These are phyloP conservation scores for Pandemis heparana DNA, from an alignment of 2,888 invertebrate species.

Conservation along the genomic window DNA sequence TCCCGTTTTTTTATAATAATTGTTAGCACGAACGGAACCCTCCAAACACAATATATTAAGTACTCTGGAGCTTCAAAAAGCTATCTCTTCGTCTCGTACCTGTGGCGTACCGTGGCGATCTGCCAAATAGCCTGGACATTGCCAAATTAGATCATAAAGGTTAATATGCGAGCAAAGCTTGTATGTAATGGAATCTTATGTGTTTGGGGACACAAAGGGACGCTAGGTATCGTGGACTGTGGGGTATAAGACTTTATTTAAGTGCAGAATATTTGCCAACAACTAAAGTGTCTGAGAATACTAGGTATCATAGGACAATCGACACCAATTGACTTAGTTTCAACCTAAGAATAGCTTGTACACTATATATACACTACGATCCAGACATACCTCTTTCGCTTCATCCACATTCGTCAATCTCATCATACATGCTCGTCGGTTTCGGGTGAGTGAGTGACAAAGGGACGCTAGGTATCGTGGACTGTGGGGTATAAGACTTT, in stretches of 20 bases:
- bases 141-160: slow-evolving; percentile 81
- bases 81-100: slow-evolving; percentile 52
- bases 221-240: background rate
- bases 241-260: background rate
- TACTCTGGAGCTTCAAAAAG: background rate
- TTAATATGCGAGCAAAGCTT: slow-evolving; percentile 61
- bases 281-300: background rate
- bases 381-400: too few relatives aligned
- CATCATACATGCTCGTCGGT: too few relatives aligned
- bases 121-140: slow-evolving; percentile 71
- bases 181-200: slow-evolving; percentile 37
- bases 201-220: background rate
- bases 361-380: too few relatives aligned
- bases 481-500: background rate
- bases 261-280: background rate
- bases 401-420: too few relatives aligned
- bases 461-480: slow-evolving; percentile 3
- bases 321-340: too few relatives aligned
- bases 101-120: slow-evolving; percentile 58
- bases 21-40: background rate
- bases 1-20: too few relatives aligned
- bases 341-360: too few relatives aligned
- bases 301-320: too few relatives aligned
- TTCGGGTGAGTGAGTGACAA: too few relatives aligned
- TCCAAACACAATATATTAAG: background rate